phyloP scores from a whole-genome alignment of 2,797 vertebrate species.

The Australoheros facetus region DNA sequence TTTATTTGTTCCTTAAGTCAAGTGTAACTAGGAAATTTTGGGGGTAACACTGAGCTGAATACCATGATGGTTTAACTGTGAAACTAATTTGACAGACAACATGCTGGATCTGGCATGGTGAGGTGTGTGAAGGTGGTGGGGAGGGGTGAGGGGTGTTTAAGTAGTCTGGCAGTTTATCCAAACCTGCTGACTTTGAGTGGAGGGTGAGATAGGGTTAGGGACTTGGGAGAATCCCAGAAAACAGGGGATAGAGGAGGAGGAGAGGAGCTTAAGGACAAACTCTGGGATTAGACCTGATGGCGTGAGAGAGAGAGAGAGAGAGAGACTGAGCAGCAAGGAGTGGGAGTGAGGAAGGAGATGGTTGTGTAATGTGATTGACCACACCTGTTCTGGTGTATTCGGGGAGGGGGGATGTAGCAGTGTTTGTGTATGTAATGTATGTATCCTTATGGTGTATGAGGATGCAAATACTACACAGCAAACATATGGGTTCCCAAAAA shows the following conservation, averaged over 20 bases:
- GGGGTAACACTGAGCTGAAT: conserved; percentile 2
- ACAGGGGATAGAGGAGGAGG: conserved; percentile 72
- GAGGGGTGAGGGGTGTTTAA: conserved; percentile 48
- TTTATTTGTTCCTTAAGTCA: neutral
- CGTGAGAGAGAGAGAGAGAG: conserved; percentile 53
- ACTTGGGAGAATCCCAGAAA: conserved; percentile 70
- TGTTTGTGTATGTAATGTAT: neutral
- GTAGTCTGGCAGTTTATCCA: conserved; percentile 71
- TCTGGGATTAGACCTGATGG: conserved; percentile 76
- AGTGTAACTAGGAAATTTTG: neutral
- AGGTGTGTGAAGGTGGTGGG: conserved; percentile 37
- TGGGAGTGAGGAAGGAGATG: conserved; percentile 75
- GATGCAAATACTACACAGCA: conserved; percentile 8
- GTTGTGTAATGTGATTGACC: conserved; percentile 76
- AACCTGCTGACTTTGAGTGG: conserved; percentile 77
- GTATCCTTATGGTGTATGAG: conserved; percentile 12
- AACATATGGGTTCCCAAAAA: neutral
- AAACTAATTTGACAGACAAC: conserved; percentile 53
- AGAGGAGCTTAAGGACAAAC: conserved; percentile 77
- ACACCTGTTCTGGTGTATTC: conserved; percentile 80
- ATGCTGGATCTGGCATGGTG: conserved; percentile 33
- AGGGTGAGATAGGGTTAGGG: conserved; percentile 71
- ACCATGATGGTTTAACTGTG: neutral
- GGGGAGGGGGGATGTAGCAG: conserved; percentile 8
- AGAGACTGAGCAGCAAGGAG: conserved; percentile 47